A percentile compares a stretch with the other conserved stretches of the same genome.
phyloP scores from a whole-genome alignment of 2,888 invertebrate species.

The Cephonodes hylas region DNA sequence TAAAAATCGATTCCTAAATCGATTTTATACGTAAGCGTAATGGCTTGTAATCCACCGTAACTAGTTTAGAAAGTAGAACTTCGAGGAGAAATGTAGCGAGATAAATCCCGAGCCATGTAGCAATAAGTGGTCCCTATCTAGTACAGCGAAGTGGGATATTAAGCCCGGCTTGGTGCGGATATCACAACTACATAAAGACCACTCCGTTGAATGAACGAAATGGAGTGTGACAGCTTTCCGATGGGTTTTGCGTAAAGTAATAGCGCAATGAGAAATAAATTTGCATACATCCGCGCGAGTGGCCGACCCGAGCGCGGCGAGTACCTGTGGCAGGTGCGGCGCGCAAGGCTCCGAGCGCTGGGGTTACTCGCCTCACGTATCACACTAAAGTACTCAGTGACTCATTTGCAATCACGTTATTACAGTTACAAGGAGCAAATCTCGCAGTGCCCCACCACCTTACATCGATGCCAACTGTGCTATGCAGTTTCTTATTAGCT shows the following conservation, averaged over 20 bases:
- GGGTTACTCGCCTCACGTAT: constrained; percentile 12
- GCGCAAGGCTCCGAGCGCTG: background rate
- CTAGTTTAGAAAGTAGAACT: constrained; percentile 26
- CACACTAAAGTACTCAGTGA: constrained; percentile 57
- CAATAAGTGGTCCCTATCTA: background rate
- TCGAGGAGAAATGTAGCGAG: constrained; percentile 22
- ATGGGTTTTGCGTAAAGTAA: background rate
- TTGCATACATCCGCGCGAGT: constrained; percentile 1
- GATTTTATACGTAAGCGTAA: background rate
- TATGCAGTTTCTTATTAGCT: background rate
- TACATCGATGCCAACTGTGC: background rate
- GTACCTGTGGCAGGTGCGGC: background rate
- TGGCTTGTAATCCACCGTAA: constrained; percentile 9
- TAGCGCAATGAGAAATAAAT: background rate
- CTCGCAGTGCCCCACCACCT: background rate
- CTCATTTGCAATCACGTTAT: constrained; percentile 42
- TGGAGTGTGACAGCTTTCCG: background rate
- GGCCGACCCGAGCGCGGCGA: background rate
- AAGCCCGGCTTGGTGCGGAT: background rate
- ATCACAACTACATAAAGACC: background rate
- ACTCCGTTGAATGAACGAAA: background rate
- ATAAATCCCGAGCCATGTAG: background rate
- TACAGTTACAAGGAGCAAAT: constrained; percentile 20
- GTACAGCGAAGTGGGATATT: background rate
- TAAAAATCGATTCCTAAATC: background rate